Evolutionary conservation across 2,888 invertebrate genomes (phyloP).

Genomic region (Atrina japonica): DNA sequence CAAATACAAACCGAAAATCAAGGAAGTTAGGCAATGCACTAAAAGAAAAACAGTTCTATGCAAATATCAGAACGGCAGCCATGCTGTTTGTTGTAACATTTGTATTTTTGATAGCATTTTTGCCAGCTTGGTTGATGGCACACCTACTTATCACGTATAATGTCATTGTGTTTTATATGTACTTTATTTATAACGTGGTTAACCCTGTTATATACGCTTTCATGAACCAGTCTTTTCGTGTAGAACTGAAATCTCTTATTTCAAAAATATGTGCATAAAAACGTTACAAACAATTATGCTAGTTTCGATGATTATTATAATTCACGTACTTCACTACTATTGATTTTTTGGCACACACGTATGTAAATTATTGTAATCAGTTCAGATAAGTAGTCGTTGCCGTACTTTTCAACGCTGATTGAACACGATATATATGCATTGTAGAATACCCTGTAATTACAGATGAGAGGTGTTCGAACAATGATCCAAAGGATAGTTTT

Average conservation of each 20-base stretch:
- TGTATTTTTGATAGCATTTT: constrained; percentile 77
- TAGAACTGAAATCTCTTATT: constrained; percentile 65
- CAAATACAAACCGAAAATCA: constrained; percentile 33
- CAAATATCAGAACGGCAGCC: constrained; percentile 78
- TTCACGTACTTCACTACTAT: no score
- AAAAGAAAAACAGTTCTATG: constrained; percentile 57
- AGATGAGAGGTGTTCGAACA: no score
- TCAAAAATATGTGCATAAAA: constrained; percentile 31
- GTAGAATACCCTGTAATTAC: no score
- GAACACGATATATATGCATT: no score
- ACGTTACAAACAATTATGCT: no score
- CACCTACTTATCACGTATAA: constrained; percentile 61
- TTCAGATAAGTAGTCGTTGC: no score
- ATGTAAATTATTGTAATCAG: no score
- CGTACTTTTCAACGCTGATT: no score
- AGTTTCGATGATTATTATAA: no score
- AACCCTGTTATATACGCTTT: constrained; percentile 80
- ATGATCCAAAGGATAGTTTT: no score
- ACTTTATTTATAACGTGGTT: constrained; percentile 78
- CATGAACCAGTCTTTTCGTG: constrained; percentile 78
- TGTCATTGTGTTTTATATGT: constrained; percentile 76
- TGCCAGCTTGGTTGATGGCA: constrained; percentile 77
- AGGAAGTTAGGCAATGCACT: constrained; percentile 42
- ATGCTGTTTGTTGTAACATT: constrained; percentile 80
- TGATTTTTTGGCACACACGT: no score